Base-by-base conservation (phyloP, 1,140 invertebrate species). In the Drosophila tsacasi region DNA sequence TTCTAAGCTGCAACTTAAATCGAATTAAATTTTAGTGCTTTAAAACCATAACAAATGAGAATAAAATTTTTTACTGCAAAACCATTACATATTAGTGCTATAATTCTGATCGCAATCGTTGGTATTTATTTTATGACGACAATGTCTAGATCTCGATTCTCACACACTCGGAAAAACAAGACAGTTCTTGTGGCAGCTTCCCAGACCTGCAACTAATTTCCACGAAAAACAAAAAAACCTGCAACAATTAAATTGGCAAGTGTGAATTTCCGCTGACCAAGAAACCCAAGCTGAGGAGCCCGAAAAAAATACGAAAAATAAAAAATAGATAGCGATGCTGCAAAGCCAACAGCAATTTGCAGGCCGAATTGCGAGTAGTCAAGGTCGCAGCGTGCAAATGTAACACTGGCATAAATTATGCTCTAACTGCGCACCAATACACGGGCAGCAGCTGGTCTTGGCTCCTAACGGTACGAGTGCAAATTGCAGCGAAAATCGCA, bases 361-460 rank as follows among this genome's bases (percentile, higher is more conserved):
- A 64, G 65, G 62, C 69, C 79, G 39, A 60, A 52, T 59, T 84
- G 69, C 67, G 49, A 67, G 63, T 75, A 61, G 72, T 89, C 85
- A 90, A 90, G 85, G 85, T 90, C 85, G 79, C 74, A 69, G 80
- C 84, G 63, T 71, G 65, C 83, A 85, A 85, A 79, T 86, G 83
- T 85, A 85, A 86, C 73, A 83, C 72, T 87, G 65, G 81, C 85
- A 90, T 90, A 90, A 82, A 85, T 90, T 90, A 90, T 89, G 84
- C 72, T 79, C 67, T 42, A 72, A 32, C 52, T 55, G 32, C 52
- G 32, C 21, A 23, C 52, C 40, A 52, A 32, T 10, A 49, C 67
- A 77, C 39, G 17, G 42, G 19, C 71, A 60, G 42, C 78, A 66
- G 50, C 46, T 68, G 60, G 30, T 44, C 39, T 50, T 50, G 52